phyloP scores from a whole-genome alignment of 1,140 invertebrate species.

The Drosophila bocqueti region DNA sequence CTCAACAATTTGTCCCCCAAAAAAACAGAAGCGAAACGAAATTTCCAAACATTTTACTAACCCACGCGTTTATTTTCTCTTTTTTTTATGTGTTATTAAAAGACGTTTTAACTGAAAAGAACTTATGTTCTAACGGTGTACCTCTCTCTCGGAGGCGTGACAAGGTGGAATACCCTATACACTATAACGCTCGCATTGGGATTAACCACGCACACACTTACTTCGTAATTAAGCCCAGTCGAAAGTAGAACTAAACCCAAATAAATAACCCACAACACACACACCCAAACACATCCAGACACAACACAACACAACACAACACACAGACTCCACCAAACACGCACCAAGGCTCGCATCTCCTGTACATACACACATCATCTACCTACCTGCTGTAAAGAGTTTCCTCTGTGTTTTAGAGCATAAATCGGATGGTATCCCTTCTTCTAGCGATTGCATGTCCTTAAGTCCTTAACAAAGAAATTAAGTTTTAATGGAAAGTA shows the following conservation, averaged over 20 bases:
- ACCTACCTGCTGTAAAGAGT: constrained; percentile 32
- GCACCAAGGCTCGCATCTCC: constrained; percentile 19
- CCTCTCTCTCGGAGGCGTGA: constrained; percentile 25
- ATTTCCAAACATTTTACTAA: constrained; percentile 27
- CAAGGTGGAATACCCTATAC: constrained; percentile 27
- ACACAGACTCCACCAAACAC: not conserved
- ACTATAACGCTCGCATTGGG: constrained; percentile 20
- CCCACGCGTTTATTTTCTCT: constrained; percentile 40
- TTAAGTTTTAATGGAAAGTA: constrained; percentile 28
- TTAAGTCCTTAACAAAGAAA: not conserved
- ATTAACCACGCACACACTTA: constrained; percentile 22
- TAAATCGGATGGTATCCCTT: constrained; percentile 9
- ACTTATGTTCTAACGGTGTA: constrained; percentile 24
- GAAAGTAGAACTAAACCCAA: constrained; percentile 44
- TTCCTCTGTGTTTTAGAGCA: constrained; percentile 23
- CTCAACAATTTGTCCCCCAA: not conserved
- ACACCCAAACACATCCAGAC: not conserved
- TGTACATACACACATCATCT: constrained; percentile 12
- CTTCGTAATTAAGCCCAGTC: constrained; percentile 27
- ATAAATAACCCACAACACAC: constrained; percentile 4
- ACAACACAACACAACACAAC: not conserved
- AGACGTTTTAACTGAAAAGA: constrained; percentile 13
- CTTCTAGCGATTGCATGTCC: constrained; percentile 29
- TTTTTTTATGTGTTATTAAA: constrained; percentile 18
- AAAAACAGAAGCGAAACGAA: not conserved